Evolutionary conservation across 1,140 invertebrate genomes (phyloP), one percentile per base, ranked within the genome.

Genomic region (Sarcophaga peregrina): DNA sequence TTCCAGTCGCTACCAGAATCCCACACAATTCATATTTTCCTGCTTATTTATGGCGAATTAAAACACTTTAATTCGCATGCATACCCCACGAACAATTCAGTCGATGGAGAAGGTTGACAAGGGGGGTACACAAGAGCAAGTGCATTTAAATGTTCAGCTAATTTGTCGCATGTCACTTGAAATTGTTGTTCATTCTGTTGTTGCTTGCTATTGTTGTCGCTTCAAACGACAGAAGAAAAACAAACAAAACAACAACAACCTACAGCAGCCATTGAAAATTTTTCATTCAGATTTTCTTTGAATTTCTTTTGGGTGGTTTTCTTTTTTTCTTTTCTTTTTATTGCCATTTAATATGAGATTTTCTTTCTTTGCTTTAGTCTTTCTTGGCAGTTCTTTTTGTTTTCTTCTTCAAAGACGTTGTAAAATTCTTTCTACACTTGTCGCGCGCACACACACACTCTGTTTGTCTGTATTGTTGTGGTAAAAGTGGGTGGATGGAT

Each of bases 131-230:
- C 25, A 37, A 37, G 25, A 37, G 25, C 25, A 37, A 37, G 25
- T 37, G 25, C 25, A 37, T 37, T 37, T 37, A 20, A 68, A 68
- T 68, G n/a, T 68, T 68, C n/a, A 68, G 62, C 62, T 68, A 68
- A 68, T 68, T 68, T 68, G 62, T 68, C 62, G 62, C 62, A n/a
- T 68, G 62, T 68, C 62, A 68, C 62, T 68, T 68, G 20, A 68
- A 20, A 20, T 58, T 68, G 62, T 68, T 68, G 62, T 68, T 68
- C 62, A 68, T 68, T 68, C 62, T 68, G 17, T 8, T 20, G 62
- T 20, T 37, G 25, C 25, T 2, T 37, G 25, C 25, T 2, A 37
- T 80, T 81, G 52, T 81, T 81, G 52, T 10, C 54, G 11, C 45
- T 81, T 81, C 54, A 37, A 37, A 5, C 10, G 50, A 62, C 10